Conservation (phyloP, 2,888 invertebrate genomes). For the Cordilura impudica region DNA sequence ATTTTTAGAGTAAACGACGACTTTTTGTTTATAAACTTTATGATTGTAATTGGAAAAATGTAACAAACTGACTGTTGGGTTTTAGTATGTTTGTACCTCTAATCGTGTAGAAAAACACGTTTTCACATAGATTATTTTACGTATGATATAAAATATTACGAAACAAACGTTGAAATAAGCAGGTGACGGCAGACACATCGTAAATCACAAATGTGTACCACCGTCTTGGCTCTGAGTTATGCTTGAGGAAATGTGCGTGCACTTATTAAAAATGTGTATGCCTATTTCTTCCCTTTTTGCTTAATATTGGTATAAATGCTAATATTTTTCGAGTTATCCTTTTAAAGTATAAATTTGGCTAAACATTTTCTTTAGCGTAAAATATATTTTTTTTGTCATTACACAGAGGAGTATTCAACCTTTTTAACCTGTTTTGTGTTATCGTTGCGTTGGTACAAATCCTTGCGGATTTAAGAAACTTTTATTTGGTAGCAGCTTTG, state of each 20-base stretch:
- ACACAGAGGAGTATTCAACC: no score
- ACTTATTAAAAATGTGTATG: slow-evolving; percentile 2
- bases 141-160: background rate
- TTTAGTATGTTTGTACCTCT: background rate
- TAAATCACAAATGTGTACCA: slow-evolving; percentile 39
- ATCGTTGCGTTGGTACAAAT: no score
- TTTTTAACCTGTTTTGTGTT: no score
- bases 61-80: background rate
- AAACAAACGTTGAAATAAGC: background rate
- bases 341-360: background rate
- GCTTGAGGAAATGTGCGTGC: background rate
- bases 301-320: background rate
- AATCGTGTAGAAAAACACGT: background rate
- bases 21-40: background rate
- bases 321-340: background rate
- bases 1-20: background rate
- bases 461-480: no score
- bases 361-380: no score
- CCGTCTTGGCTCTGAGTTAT: slow-evolving; percentile 1
- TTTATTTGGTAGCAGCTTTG: no score
- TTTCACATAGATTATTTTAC: background rate
- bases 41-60: background rate
- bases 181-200: slow-evolving; percentile 39
- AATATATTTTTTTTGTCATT: no score
- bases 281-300: no score